phyloP scores from a whole-genome alignment of 2,797 vertebrate genomes.

The Mastacembelus armatus region DNA sequence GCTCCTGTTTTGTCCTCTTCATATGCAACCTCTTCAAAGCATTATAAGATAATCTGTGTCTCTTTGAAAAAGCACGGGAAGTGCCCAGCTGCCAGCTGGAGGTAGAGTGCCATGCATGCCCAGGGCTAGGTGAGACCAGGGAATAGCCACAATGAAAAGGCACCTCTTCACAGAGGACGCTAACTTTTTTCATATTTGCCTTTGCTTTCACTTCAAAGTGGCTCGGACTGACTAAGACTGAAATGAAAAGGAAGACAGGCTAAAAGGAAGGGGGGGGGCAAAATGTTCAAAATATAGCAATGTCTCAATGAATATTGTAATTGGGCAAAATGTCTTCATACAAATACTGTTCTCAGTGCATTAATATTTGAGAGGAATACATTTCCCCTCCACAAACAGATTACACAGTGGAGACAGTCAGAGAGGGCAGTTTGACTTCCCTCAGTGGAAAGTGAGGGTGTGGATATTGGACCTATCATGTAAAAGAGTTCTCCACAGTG shows the following conservation, averaged over 20 bases:
- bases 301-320: conserved; percentile 2
- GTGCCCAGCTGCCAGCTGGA: conserved; percentile 47
- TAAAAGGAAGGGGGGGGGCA: conserved; percentile 9
- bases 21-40: conserved; percentile 68
- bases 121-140: conserved; percentile 57
- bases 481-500: conserved; percentile 1
- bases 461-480: conserved; percentile 15
- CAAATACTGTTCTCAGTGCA: conserved; percentile 7
- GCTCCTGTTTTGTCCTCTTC: conserved; percentile 62
- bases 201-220: conserved; percentile 74
- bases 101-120: conserved; percentile 49
- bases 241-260: conserved; percentile 28
- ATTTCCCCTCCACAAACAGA: conserved; percentile 18
- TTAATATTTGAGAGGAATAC: conserved; percentile 14
- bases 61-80: conserved; percentile 52
- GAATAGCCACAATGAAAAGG: conserved; percentile 65
- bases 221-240: conserved; percentile 45
- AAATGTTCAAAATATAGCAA: conserved; percentile 1
- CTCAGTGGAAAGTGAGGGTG: conserved; percentile 4
- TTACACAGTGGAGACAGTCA: conserved; percentile 29
- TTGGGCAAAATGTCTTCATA: conserved; percentile 10
- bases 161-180: conserved; percentile 55
- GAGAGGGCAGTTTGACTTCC: conserved; percentile 33
- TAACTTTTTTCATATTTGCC: conserved; percentile 71
- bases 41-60: conserved; percentile 61